Evolutionary conservation across 2,113 vertebrate genomes (phyloP).

Genomic region (Pollimyrus isidori): DNA sequence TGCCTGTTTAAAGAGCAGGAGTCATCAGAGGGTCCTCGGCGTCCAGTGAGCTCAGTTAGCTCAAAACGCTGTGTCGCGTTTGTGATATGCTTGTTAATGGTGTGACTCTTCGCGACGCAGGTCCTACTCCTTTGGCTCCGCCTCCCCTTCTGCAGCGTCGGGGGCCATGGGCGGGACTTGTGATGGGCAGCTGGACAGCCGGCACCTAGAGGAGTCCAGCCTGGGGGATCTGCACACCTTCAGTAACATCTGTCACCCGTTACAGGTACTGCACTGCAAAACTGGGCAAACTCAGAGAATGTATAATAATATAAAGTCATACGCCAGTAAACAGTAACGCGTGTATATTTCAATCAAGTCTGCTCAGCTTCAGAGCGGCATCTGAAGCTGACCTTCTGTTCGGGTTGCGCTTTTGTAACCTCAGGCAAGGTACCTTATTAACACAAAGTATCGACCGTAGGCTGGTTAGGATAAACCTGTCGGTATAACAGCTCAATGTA

Average conservation of each 20-base stretch:
- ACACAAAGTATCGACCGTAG: not conserved
- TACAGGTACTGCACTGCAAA: conserved; percentile 66
- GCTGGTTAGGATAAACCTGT: not conserved
- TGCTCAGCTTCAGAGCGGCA: not conserved
- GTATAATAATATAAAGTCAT: not conserved
- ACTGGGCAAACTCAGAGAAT: not conserved
- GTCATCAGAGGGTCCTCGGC: not conserved
- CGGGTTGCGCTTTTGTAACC: not conserved
- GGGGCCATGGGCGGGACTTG: conserved; percentile 54
- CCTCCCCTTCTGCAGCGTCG: conserved; percentile 53
- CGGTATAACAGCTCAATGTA: not conserved
- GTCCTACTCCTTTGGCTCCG: conserved; percentile 78
- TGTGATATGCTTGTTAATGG: not conserved
- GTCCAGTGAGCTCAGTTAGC: not conserved
- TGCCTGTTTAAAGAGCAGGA: not conserved
- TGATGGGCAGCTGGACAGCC: conserved; percentile 71
- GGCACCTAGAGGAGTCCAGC: conserved; percentile 74
- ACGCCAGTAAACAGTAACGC: not conserved
- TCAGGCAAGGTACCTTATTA: not conserved
- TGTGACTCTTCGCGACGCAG: conserved; percentile 45
- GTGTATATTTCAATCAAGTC: not conserved
- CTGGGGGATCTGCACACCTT: conserved; percentile 62
- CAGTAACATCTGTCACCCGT: conserved; percentile 76
- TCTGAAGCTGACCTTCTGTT: not conserved
- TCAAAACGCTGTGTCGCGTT: not conserved